Evolutionary conservation across 2,113 vertebrate genomes (phyloP).

Genomic region (Ovibos moschatus): DNA sequence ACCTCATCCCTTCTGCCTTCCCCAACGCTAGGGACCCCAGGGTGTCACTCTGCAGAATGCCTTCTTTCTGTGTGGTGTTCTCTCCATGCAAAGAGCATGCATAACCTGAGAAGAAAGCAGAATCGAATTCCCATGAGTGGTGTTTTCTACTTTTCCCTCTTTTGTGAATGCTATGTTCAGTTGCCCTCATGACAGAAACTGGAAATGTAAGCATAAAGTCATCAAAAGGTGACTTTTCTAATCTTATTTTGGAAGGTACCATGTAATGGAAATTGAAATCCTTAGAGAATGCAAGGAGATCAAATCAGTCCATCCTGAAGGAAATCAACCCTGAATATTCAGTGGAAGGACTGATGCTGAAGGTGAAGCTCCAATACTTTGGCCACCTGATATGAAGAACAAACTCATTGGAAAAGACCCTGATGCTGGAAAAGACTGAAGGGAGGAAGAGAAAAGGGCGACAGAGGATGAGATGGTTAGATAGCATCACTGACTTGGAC

Average conservation of each 20-base stretch:
- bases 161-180: background rate
- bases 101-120: background rate
- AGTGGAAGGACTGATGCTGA: background rate
- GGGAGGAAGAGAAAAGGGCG: background rate
- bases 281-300: background rate
- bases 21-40: background rate
- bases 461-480: background rate
- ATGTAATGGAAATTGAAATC: background rate
- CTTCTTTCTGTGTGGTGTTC: fast-evolving
- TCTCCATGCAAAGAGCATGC: fast-evolving
- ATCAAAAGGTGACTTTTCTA: background rate
- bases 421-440: background rate
- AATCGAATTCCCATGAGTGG: background rate
- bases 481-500: background rate
- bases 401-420: background rate
- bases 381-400: background rate
- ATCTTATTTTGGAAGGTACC: background rate
- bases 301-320: background rate
- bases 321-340: background rate
- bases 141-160: background rate
- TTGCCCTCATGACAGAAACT: background rate
- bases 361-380: background rate
- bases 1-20: background rate
- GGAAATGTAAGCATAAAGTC: background rate
- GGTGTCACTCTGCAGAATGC: fast-evolving